Evolutionary conservation across 2,888 invertebrate genomes (phyloP).

Genomic region (Drosophila leonis): DNA sequence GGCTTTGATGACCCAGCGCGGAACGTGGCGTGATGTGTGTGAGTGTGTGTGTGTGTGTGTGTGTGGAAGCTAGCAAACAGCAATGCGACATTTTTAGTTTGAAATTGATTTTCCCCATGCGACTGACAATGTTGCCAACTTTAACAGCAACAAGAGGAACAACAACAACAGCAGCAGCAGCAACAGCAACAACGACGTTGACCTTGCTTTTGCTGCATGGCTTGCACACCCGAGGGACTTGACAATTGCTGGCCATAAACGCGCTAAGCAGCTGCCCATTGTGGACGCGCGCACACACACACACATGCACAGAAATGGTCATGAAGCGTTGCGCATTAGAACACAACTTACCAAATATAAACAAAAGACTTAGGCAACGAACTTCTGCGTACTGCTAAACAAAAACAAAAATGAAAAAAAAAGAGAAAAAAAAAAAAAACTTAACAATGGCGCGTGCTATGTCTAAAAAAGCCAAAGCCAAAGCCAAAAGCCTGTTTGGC

Average conservation of each 20-base stretch:
- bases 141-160: conserved; percentile 13
- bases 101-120: conserved; percentile 77
- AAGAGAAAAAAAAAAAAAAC: conserved; percentile 4
- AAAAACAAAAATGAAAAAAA: background rate
- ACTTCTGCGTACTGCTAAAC: conserved; percentile 60
- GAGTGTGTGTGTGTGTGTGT: conserved; percentile 21
- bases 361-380: conserved; percentile 79
- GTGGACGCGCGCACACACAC: conserved; percentile 27
- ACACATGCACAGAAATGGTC: conserved; percentile 30
- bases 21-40: conserved; percentile 76
- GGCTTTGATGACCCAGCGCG: conserved; percentile 77
- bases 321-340: conserved; percentile 62
- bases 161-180: conserved; percentile 13
- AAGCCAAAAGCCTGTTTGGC: conserved; percentile 72
- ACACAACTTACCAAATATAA: conserved; percentile 76
- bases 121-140: conserved; percentile 48
- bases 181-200: conserved; percentile 48
- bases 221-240: conserved; percentile 67
- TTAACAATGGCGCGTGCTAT: conserved; percentile 79
- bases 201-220: conserved; percentile 67
- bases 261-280: conserved; percentile 80
- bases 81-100: conserved; percentile 71
- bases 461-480: conserved; percentile 59
- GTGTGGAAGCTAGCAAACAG: conserved; percentile 39
- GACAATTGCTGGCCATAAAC: conserved; percentile 78